Conservation (phyloP, 2,113 vertebrate genomes). For the Pelecanus crispus region DNA sequence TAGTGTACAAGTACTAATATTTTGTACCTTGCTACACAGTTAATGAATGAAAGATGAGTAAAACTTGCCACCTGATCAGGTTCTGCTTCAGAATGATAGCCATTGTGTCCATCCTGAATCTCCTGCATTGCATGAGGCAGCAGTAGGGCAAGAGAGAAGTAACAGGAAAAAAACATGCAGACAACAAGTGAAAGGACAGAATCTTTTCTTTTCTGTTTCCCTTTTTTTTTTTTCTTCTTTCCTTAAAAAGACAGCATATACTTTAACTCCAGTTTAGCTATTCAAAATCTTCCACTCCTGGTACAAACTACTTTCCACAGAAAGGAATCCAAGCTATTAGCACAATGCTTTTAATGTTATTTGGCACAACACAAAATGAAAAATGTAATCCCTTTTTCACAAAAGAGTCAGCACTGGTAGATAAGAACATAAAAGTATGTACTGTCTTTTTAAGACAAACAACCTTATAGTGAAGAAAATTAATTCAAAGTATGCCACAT, state of each 20-base stretch:
- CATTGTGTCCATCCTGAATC: constrained; percentile 82
- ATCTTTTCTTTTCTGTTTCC: constrained; percentile 8
- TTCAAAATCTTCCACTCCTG: neutral
- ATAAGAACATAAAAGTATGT: constrained; percentile 39
- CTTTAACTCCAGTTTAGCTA: neutral
- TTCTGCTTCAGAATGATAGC: constrained; percentile 85
- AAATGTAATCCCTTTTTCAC: neutral
- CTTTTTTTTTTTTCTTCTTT: neutral
- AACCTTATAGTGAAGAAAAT: constrained; percentile 47
- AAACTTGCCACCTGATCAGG: constrained; percentile 91
- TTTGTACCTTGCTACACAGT: constrained; percentile 43
- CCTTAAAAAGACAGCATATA: constrained; percentile 69
- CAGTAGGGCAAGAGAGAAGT: constrained; percentile 69
- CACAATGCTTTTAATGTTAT: neutral
- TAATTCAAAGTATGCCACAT: constrained; percentile 43
- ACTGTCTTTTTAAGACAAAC: constrained; percentile 61
- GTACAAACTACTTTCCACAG: neutral
- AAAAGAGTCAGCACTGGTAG: neutral
- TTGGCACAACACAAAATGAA: neutral
- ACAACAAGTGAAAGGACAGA: constrained; percentile 78
- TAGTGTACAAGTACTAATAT: constrained; percentile 19
- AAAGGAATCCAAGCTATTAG: neutral
- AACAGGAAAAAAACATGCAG: constrained; percentile 75
- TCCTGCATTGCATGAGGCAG: constrained; percentile 84
- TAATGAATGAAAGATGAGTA: constrained; percentile 69